These are phyloP conservation scores for Eumerus sabulonum DNA, from an alignment of 2,888 invertebrate genomes.

Conservation along the genomic window DNA sequence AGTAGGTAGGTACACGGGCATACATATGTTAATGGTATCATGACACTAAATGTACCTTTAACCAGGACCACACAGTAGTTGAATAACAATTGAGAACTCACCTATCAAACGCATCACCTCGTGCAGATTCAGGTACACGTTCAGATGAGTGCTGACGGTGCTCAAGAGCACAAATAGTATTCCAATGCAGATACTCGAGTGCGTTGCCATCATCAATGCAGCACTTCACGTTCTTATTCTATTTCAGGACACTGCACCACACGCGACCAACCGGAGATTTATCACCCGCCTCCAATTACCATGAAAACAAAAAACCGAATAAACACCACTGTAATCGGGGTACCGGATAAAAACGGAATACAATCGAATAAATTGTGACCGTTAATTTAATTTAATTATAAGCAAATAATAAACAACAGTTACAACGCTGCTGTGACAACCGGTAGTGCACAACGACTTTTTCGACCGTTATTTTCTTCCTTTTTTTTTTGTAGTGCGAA, in stretches of 20 bases:
- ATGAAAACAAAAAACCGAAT: slow-evolving; percentile 12
- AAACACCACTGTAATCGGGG: no score
- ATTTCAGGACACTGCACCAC: slow-evolving; percentile 64
- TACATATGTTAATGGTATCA: no score
- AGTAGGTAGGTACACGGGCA: background rate
- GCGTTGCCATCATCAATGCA: slow-evolving; percentile 53
- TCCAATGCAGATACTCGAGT: slow-evolving; percentile 73
- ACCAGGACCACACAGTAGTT: background rate
- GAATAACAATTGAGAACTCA: slow-evolving; percentile 69
- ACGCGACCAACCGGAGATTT: slow-evolving; percentile 28
- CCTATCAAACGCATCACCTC: slow-evolving; percentile 77
- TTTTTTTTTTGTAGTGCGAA: background rate
- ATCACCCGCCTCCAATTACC: slow-evolving; percentile 55
- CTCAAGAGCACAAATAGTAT: slow-evolving; percentile 74
- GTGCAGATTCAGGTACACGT: slow-evolving; percentile 76
- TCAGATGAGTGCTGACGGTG: slow-evolving; percentile 74
- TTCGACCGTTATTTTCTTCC: no score
- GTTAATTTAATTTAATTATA: slow-evolving; percentile 68
- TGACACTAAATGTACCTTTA: no score
- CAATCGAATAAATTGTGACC: slow-evolving; percentile 35
- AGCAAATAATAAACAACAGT: slow-evolving; percentile 57
- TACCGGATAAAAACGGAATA: background rate
- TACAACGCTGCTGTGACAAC: slow-evolving; percentile 16
- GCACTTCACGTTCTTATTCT: no score
- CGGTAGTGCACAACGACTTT: slow-evolving; percentile 16